phyloP scores from a whole-genome alignment of 2,888 invertebrate species.

The Limnephilus rhombicus region DNA sequence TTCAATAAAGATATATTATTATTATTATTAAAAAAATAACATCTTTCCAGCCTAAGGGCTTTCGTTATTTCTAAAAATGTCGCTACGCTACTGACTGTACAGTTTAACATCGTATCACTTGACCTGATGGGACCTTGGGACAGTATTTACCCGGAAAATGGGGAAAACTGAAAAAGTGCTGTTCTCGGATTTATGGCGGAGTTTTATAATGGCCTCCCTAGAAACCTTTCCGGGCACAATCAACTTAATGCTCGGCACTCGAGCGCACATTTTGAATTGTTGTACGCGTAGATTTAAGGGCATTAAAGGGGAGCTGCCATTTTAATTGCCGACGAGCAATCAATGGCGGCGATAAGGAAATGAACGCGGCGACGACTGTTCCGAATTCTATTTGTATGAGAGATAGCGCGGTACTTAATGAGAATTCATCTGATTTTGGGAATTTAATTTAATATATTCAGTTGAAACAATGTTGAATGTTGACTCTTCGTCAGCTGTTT shows the following conservation, averaged over 20 bases:
- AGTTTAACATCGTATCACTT: not conserved
- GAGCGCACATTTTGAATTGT: constrained; percentile 19
- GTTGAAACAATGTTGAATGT: not conserved
- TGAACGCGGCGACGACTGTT: not conserved
- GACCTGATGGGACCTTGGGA: not conserved
- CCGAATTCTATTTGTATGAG: not conserved
- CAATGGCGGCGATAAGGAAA: constrained; percentile 26
- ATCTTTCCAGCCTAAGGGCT: not conserved
- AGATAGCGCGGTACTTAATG: not conserved
- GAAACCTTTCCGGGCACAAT: constrained; percentile 18
- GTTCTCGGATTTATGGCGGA: constrained; percentile 26
- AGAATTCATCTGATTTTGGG: constrained; percentile 14
- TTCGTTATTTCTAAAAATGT: not conserved
- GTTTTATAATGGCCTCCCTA: constrained; percentile 39
- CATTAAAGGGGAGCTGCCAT: constrained; percentile 13
- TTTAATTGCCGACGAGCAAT: constrained; percentile 33
- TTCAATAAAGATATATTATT: too few species aligned
- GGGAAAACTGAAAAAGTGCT: constrained; percentile 1
- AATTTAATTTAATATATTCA: constrained; percentile 3
- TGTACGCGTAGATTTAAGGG: constrained; percentile 3
- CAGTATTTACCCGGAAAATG: not conserved
- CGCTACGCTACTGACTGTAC: not conserved
- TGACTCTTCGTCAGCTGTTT: not conserved
- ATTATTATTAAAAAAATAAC: too few species aligned
- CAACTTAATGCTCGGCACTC: constrained; percentile 31